Evolutionary conservation across 23 tunicate species (phyloP).

Genomic region (Ciona savignyi): DNA sequence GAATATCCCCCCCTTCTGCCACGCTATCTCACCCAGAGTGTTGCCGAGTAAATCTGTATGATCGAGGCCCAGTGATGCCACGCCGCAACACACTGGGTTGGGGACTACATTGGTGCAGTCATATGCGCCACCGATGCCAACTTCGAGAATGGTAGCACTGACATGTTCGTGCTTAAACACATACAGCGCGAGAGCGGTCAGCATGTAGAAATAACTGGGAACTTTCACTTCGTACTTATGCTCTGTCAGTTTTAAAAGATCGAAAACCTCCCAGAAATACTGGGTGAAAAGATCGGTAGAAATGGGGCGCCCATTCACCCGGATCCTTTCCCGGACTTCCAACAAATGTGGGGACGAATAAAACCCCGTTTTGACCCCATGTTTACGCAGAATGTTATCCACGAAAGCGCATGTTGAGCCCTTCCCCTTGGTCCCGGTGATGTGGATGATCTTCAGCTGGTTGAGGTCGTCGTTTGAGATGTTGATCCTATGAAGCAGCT

Average conservation of each 20-base stretch:
- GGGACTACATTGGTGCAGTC: constrained; percentile 80
- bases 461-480: constrained; percentile 45
- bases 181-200: constrained; percentile 72
- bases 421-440: constrained; percentile 90
- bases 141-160: constrained; percentile 84
- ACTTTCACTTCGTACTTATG: constrained; percentile 11
- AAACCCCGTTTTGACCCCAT: constrained; percentile 81
- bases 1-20: constrained; percentile 96
- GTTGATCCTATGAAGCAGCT: constrained; percentile 38
- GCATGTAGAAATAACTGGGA: constrained; percentile 83
- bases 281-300: constrained; percentile 41
- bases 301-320: constrained; percentile 85
- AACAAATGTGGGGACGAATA: constrained; percentile 87
- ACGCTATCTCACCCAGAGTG: constrained; percentile 70
- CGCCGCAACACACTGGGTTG: constrained; percentile 63
- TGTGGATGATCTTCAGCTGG: constrained; percentile 38
- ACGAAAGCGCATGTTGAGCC: constrained; percentile 96
- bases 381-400: constrained; percentile 71
- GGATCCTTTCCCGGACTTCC: constrained; percentile 85
- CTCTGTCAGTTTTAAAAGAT: constrained; percentile 29
- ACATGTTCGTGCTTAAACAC: constrained; percentile 63
- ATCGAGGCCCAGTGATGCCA: constrained; percentile 78
- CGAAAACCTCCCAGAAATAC: constrained; percentile 66
- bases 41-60: constrained; percentile 55
- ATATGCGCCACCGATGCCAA: constrained; percentile 90